These are phyloP conservation scores for Lasaia peninsularis DNA, from an alignment of 1,140 invertebrate genomes.

Conservation along the genomic window DNA sequence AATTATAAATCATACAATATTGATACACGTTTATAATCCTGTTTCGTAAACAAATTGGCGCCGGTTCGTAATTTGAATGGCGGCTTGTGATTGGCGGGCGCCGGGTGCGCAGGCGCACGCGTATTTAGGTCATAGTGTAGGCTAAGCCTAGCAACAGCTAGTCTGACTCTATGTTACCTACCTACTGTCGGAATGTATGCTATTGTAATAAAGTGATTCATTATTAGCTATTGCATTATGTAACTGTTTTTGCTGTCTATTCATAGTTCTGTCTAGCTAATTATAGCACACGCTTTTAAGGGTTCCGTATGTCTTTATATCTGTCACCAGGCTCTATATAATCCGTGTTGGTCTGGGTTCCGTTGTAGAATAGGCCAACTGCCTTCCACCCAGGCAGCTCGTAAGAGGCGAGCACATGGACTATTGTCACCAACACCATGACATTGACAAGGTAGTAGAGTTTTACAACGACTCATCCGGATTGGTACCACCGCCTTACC, in stretches of 20 bases:
- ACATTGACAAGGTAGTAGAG: no score
- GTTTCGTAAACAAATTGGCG: slow-evolving; percentile 58
- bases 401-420: no score
- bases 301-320: no score
- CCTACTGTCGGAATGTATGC: slow-evolving; percentile 31
- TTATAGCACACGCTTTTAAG: no score
- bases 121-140: slow-evolving; percentile 70
- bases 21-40: slow-evolving; percentile 22
- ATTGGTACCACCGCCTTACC: no score
- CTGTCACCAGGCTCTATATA: no score
- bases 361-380: no score
- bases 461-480: no score
- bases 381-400: no score
- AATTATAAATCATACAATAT: slow-evolving; percentile 10
- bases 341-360: no score
- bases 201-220: slow-evolving; percentile 22
- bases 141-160: slow-evolving; percentile 51
- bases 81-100: slow-evolving; percentile 59
- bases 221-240: slow-evolving; percentile 14
- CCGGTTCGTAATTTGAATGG: slow-evolving; percentile 59
- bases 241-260: background rate
- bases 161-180: slow-evolving; percentile 27
- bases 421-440: no score
- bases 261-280: no score
- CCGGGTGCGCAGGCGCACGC: slow-evolving; percentile 58